Evolutionary conservation across 2,888 invertebrate species (phyloP), one percentile per base, ranked within the genome.

Genomic region (Tanytarsus gracilentus): DNA sequence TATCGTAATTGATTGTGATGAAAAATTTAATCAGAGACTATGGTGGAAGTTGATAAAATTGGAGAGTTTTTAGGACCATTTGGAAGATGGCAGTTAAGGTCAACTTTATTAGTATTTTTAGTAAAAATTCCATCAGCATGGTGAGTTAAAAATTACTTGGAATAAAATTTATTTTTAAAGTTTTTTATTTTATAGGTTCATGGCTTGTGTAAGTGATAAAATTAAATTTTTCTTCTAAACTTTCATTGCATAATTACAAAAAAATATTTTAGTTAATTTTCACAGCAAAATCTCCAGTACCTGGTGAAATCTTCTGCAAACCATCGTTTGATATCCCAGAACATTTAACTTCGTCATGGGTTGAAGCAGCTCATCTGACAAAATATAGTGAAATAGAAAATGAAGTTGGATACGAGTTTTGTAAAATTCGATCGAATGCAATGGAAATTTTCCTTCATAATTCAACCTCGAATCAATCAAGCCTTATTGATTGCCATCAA

Each of bases 71-170:
- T 73, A 23, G 75, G 76, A 51, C 68, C 72, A 61, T 74, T 73
- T 71, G 76, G 76, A 21, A 70, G 68, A 63, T 76, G 76, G 76
- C 76, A 76, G 62, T 62, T 74, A 36, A 69, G 75, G 44, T 71
- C 74, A 0, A 73, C 75, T 2, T 64, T 75, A 3, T 64, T 75
- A 9, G 73, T 76, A 21, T 75, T 72, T 62, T 66, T 76, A 2
- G 75, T 75, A 62, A 76, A 76, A 65, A 71, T 74, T 30, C 76
- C 76, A 2, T 72, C 76, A 0, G 75, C 75, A 2, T 77, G 76
- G 76, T 76, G 76, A 62, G 76, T 76, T 76, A 33, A 33, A 33
- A 14, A 14, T 33, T 11, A 4, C 4, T 14, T 8, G 11, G 33
- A 11, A 11, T 4, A 8, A 5, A 36, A 2, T 36, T 2, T 14